Conservation (phyloP, 2,113 vertebrate species). For the Sinocyclocheilus maitianheensis region DNA sequence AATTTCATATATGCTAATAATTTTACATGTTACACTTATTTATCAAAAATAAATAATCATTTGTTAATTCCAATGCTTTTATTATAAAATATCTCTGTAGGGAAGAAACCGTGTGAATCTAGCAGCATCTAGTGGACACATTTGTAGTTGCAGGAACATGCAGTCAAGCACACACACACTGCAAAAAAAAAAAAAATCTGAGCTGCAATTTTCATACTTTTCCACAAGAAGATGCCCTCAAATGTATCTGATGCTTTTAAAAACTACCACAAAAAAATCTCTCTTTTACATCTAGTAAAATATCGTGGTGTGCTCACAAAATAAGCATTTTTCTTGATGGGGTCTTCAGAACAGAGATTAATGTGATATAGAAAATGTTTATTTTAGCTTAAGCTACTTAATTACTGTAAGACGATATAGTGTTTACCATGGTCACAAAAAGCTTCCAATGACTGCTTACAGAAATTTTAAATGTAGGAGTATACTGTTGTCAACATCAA, state of each 20-base stretch:
- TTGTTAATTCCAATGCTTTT: too few species aligned
- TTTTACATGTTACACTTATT: too few species aligned
- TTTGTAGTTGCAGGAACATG: background rate
- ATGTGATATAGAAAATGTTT: background rate
- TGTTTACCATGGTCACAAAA: background rate
- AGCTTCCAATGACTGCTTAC: background rate
- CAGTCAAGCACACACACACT: background rate
- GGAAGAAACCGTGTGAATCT: background rate
- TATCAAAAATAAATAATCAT: too few species aligned
- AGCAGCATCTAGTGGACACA: constrained; percentile 18
- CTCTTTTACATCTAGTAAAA: background rate
- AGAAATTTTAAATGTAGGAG: background rate
- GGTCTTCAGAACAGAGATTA: background rate
- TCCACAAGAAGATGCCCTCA: background rate
- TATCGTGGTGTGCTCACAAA: background rate
- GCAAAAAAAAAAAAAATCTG: background rate
- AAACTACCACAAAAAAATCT: background rate
- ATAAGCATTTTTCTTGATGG: background rate
- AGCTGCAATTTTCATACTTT: background rate
- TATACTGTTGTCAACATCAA: background rate
- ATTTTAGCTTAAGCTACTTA: background rate
- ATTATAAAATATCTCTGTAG: too few species aligned
- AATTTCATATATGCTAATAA: too few species aligned
- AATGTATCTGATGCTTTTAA: background rate
- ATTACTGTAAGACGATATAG: background rate